Evolutionary conservation across 2,797 vertebrate species (phyloP).

Genomic region (Nothura maculosa): DNA sequence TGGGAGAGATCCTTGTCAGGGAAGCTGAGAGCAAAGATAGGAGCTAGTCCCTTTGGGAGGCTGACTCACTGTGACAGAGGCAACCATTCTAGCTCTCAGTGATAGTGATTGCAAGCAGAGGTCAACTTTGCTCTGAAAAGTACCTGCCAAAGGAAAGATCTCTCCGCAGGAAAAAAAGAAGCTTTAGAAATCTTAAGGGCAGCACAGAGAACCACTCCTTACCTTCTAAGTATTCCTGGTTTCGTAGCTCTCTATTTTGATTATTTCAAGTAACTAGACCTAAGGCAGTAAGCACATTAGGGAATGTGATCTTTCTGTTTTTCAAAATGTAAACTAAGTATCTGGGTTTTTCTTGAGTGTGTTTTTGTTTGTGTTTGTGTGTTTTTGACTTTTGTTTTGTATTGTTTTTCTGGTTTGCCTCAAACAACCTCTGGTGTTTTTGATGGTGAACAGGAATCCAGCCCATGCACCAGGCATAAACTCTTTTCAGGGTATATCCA

Average conservation of each 20-base stretch:
- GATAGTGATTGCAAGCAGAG: constrained; percentile 16
- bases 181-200: not conserved
- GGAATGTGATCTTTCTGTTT: not conserved
- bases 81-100: not conserved
- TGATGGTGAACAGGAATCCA: not conserved
- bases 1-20: not conserved
- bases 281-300: not conserved
- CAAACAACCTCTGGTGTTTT: not conserved
- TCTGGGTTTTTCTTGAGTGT: not conserved
- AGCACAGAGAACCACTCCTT: not conserved
- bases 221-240: not conserved
- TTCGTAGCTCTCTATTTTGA: not conserved
- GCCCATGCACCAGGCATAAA: not conserved
- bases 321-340: not conserved
- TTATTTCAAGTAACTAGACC: not conserved
- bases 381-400: rapidly evolving
- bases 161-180: not conserved
- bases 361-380: not conserved
- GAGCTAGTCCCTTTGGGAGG: constrained; percentile 10
- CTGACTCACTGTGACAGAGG: constrained; percentile 10
- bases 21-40: constrained; percentile 49
- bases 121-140: constrained; percentile 23
- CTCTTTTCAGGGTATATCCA: not conserved
- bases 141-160: not conserved
- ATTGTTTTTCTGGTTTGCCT: not conserved